Evolutionary conservation across 2,113 vertebrate genomes (phyloP).

Genomic region (Agapornis roseicollis): DNA sequence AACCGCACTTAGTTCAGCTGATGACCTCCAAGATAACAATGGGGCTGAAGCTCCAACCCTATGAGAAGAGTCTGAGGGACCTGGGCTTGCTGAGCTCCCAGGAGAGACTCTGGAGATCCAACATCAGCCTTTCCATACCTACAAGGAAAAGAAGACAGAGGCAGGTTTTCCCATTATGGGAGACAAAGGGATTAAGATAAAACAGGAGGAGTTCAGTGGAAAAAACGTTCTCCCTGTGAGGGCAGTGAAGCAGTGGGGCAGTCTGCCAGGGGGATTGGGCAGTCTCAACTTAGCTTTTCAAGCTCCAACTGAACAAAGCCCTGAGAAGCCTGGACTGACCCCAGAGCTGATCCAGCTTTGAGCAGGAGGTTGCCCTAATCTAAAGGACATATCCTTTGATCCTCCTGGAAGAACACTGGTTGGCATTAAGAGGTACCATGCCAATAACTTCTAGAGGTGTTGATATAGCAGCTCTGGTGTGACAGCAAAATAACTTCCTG

Average conservation of each 20-base stretch:
- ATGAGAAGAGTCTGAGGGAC: not conserved
- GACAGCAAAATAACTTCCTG: not conserved
- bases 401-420: not conserved
- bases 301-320: not conserved
- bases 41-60: not conserved
- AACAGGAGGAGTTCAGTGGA: not conserved
- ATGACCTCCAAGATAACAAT: fast-evolving
- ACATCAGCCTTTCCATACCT: not conserved
- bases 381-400: not conserved
- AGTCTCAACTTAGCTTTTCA: not conserved
- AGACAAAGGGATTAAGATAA: not conserved
- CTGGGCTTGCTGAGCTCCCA: not conserved
- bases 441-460: not conserved
- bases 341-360: not conserved
- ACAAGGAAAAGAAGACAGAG: not conserved
- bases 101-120: fast-evolving
- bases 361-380: not conserved
- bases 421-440: not conserved
- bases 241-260: not conserved
- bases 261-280: not conserved
- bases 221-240: not conserved
- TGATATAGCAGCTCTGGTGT: not conserved
- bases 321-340: not conserved
- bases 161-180: not conserved
- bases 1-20: not conserved